These are phyloP conservation scores for Gonocerus acuteangulatus DNA, from an alignment of 2,888 invertebrate species.

Conservation along the genomic window DNA sequence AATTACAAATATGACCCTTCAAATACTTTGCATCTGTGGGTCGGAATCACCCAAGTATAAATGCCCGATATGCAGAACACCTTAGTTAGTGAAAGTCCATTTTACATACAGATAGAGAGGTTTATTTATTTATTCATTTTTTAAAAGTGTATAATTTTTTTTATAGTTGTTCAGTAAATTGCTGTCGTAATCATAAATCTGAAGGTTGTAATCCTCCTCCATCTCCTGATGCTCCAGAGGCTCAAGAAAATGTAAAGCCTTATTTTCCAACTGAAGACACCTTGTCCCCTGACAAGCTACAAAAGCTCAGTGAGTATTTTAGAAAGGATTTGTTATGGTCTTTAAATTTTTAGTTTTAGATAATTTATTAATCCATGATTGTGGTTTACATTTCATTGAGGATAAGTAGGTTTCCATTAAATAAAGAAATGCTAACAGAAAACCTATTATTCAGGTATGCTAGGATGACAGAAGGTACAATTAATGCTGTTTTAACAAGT, in stretches of 20 bases:
- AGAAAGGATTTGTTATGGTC: too few species aligned
- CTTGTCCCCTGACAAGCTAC: constrained; percentile 23
- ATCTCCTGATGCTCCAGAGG: not conserved
- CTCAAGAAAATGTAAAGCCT: not conserved
- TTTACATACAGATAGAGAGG: not conserved
- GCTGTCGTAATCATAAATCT: constrained; percentile 27
- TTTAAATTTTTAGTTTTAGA: too few species aligned
- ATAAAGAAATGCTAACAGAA: too few species aligned
- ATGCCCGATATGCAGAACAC: constrained; percentile 26
- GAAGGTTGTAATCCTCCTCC: not conserved
- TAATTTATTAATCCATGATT: too few species aligned
- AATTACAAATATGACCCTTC: too few species aligned
- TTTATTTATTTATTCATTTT: not conserved
- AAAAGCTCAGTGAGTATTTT: constrained; percentile 23
- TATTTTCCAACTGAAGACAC: constrained; percentile 29
- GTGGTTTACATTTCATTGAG: too few species aligned
- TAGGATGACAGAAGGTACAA: too few species aligned
- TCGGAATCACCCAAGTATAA: constrained; percentile 21
- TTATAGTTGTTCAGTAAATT: constrained; percentile 31
- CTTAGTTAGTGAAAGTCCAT: constrained; percentile 25
- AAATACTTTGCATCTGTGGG: too few species aligned
- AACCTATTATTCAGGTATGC: too few species aligned
- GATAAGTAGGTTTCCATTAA: too few species aligned
- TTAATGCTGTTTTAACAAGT: too few species aligned
- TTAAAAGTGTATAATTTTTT: constrained; percentile 4